Conservation (phyloP, 2,797 vertebrate genomes). For the Sebastes glaucus region DNA sequence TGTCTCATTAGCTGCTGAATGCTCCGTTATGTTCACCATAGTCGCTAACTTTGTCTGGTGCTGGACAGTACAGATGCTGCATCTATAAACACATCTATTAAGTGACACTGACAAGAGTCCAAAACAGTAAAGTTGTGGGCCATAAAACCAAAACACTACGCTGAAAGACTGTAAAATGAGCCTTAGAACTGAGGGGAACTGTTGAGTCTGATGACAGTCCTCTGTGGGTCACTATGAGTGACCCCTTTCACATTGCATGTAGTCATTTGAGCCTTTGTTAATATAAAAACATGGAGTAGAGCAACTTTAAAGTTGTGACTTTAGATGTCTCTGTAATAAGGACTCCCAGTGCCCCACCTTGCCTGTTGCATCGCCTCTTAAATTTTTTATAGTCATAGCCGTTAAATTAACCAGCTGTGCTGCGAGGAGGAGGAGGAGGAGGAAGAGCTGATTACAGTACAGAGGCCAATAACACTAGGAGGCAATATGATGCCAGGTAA, state of each 20-base stretch:
- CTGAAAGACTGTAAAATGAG: background rate
- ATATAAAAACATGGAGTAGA: background rate
- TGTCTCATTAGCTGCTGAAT: background rate
- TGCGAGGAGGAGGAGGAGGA: background rate
- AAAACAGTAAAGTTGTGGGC: background rate
- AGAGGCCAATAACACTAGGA: slow-evolving; percentile 22
- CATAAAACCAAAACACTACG: background rate
- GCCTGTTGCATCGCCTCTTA: background rate
- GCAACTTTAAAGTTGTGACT: background rate
- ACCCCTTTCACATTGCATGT: background rate
- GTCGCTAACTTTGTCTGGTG: background rate
- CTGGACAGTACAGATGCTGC: background rate
- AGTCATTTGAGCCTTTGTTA: background rate
- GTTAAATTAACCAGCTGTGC: slow-evolving; percentile 8
- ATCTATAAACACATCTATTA: background rate
- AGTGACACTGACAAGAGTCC: background rate
- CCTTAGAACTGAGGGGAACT: background rate
- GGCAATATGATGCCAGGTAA: slow-evolving; percentile 5
- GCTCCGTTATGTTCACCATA: background rate
- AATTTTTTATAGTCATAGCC: background rate
- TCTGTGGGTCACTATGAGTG: background rate
- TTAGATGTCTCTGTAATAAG: background rate
- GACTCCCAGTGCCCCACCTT: background rate
- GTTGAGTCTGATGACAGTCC: background rate
- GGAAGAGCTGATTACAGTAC: background rate